Percentiles rank a stretch among this genome's conserved stretches.
Conservation (phyloP, 2,888 invertebrate genomes). For the Gryllus longicercus region DNA sequence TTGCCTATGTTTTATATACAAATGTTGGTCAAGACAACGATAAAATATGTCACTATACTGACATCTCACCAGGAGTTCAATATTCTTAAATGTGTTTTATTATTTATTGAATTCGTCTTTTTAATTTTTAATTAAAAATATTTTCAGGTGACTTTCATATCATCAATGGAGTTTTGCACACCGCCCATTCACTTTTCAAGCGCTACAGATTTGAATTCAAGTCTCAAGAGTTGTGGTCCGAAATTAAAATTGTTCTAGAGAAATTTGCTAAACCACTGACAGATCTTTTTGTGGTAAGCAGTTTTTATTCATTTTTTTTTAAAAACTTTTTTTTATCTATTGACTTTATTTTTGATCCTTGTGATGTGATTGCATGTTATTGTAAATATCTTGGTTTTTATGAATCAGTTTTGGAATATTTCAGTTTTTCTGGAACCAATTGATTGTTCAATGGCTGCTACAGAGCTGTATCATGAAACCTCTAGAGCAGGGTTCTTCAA, state of each 20-base stretch:
- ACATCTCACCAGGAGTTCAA: too few species aligned
- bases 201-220: constrained; percentile 94
- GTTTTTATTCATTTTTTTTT: constrained; percentile 25
- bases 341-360: background rate
- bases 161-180: constrained; percentile 90
- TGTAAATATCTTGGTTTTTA: too few species aligned
- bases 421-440: too few species aligned
- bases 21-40: background rate
- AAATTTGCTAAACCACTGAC: constrained; percentile 92
- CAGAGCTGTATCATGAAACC: too few species aligned
- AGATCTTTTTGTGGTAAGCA: constrained; percentile 75
- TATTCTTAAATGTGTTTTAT: too few species aligned
- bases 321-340: background rate
- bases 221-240: constrained; percentile 90
- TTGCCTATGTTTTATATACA: background rate
- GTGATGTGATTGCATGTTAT: background rate
- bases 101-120: too few species aligned
- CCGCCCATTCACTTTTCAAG: constrained; percentile 95
- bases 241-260: constrained; percentile 94
- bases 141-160: constrained; percentile 81
- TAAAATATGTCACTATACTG: too few species aligned
- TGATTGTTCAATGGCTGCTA: too few species aligned
- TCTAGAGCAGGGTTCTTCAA: too few species aligned
- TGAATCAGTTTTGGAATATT: too few species aligned
- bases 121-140: too few species aligned